Base-by-base conservation (phyloP, 2,888 invertebrate genomes). In the Drosophila aldrichi region DNA sequence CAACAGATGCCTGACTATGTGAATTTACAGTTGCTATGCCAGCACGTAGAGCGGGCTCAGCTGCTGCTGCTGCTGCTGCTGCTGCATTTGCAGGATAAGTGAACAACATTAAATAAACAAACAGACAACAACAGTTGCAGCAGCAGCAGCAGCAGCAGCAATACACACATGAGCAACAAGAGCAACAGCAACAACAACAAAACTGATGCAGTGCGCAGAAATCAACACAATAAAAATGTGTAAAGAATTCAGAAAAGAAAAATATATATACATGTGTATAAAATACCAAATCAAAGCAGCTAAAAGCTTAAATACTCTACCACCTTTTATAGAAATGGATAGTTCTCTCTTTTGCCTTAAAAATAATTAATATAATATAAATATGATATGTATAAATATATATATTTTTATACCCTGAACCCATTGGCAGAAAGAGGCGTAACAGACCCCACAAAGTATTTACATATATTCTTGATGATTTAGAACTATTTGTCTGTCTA, bases 101-200 rank as follows among this genome's bases (percentile, higher is more conserved):
- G 77, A 87, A 74, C 69, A 74, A 67, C 79, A 72, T 77, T 79
- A 72, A 76, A 72, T 72, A 82, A 85, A 78, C 82, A 82, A 82
- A 79, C 79, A 68, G 58, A 56, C 65, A 70, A 57, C 65, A 73
- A 48, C n/a, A 29, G 5, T n/a, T n/a, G n/a, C 10, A 29, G 48
- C 18, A 44, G n/a, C 10, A 29, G 48, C 18, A 49, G 29, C 29
- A 8, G 57, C 60, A 68, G 22, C 38, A 77, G 41, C 38, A 52
- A 9, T 9, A 25, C 10, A 16, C 16, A 29, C 48, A 48, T 16
- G 29, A 54, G 59, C 65, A 66, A 25, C 44, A 78, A 43, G 29
- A 52, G 7, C 4, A 46, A 16, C 58, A 66, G 18, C 48, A 77
- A 49, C 22, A 40, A 43, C 61, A 44, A 10, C 59, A 62, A 72